A percentile compares a stretch with the other conserved stretches of the same genome.
These are phyloP conservation scores for Leptobrachium leishanense DNA, from an alignment of 2,113 vertebrate species.

Conservation along the genomic window DNA sequence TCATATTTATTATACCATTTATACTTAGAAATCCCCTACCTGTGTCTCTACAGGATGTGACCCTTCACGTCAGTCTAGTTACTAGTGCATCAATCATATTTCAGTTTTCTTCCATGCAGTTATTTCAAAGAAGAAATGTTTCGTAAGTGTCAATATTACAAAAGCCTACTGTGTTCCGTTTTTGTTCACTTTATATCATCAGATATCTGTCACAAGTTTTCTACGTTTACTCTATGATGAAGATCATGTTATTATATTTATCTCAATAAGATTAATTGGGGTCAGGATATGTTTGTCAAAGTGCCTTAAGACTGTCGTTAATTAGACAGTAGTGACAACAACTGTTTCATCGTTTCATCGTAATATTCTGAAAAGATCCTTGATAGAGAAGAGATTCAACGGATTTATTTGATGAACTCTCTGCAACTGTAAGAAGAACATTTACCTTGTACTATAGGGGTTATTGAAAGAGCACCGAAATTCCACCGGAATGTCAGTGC, in stretches of 20 bases:
- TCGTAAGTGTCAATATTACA: conserved; percentile 21
- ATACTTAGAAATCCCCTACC: no score
- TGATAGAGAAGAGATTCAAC: no score
- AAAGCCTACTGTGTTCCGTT: background rate
- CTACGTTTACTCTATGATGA: background rate
- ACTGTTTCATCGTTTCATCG: background rate
- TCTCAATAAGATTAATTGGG: conserved; percentile 18
- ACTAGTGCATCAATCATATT: no score
- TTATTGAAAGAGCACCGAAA: no score
- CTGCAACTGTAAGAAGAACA: no score
- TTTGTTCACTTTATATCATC: conserved; percentile 22
- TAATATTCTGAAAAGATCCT: no score
- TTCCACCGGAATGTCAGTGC: no score
- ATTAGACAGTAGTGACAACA: conserved; percentile 20
- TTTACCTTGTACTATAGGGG: no score
- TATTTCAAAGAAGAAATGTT: conserved; percentile 12
- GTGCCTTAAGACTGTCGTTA: background rate
- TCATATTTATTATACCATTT: no score
- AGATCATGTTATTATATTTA: conserved; percentile 27
- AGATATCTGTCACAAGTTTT: conserved; percentile 25
- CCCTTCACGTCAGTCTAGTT: no score
- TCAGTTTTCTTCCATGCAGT: conserved; percentile 3
- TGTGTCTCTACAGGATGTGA: no score
- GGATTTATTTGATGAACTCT: no score
- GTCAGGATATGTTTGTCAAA: conserved; percentile 18